Conservation (phyloP, 2,888 invertebrate species). For the Drosophila mimetica region DNA sequence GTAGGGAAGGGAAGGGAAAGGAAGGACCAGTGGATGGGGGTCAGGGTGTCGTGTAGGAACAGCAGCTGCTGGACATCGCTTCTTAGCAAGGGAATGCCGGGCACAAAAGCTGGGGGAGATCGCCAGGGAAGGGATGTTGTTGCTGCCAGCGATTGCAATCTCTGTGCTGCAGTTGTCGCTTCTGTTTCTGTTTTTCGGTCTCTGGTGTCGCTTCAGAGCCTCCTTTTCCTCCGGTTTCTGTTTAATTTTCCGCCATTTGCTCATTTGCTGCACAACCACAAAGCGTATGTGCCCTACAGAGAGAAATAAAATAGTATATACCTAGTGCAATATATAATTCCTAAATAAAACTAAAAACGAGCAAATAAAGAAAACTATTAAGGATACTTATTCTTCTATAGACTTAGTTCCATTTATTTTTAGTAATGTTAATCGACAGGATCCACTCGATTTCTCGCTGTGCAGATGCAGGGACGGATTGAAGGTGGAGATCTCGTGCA, state of each 20-base stretch:
- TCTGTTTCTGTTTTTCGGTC: constrained; percentile 23
- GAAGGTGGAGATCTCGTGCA: constrained; percentile 60
- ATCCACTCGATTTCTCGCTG: not conserved
- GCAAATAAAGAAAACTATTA: not conserved
- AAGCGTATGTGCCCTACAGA: constrained; percentile 65
- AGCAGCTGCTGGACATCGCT: constrained; percentile 55
- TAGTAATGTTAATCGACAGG: too few relatives aligned
- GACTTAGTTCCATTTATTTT: too few relatives aligned
- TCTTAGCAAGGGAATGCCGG: constrained; percentile 33
- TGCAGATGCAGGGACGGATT: constrained; percentile 31
- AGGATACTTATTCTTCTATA: not conserved
- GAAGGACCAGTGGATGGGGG: constrained; percentile 15
- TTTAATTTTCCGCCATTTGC: constrained; percentile 78
- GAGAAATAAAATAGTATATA: too few relatives aligned
- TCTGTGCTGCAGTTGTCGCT: constrained; percentile 52
- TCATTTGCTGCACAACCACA: constrained; percentile 61
- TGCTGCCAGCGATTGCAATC: constrained; percentile 72
- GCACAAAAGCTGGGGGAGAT: constrained; percentile 6
- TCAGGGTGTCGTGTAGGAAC: constrained; percentile 43
- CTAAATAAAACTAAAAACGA: too few relatives aligned
- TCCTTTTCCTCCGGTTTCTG: constrained; percentile 6
- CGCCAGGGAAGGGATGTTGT: constrained; percentile 34
- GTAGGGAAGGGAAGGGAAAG: not conserved
- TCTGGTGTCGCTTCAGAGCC: constrained; percentile 7
- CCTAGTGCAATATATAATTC: too few relatives aligned